A percentile compares a stretch with the other conserved stretches of the same genome.
These are phyloP conservation scores for Basileuterus tristriatus DNA, from an alignment of 2,797 vertebrate genomes.

Conservation along the genomic window DNA sequence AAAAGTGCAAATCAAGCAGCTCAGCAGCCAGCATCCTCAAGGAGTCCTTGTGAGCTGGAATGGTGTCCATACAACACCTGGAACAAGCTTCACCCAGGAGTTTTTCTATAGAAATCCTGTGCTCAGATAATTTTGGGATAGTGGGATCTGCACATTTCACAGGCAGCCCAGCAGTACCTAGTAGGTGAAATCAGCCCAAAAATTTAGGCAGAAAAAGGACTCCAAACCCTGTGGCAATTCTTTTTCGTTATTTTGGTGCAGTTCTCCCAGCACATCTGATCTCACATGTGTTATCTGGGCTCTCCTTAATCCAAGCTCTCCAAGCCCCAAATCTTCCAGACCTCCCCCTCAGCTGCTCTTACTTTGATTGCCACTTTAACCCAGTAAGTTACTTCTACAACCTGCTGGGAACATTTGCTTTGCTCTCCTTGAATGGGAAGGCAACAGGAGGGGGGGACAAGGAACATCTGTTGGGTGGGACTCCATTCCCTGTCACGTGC, in stretches of 20 bases:
- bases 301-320: not conserved
- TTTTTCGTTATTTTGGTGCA: not conserved
- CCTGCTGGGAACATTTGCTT: not conserved
- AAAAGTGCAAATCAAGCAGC: not conserved
- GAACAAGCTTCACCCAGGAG: not conserved
- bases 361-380: not conserved
- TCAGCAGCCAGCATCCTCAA: fast-evolving
- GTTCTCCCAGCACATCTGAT: not conserved
- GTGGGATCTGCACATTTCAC: not conserved
- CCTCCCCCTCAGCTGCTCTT: not conserved
- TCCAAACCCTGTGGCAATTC: not conserved
- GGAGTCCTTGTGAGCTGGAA: not conserved
- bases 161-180: not conserved
- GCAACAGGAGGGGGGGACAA: not conserved
- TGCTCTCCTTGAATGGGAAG: not conserved
- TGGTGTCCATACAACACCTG: fast-evolving
- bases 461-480: not conserved
- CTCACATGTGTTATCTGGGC: fast-evolving
- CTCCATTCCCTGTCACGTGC: not conserved
- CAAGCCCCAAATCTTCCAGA: not conserved
- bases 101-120: not conserved
- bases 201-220: not conserved
- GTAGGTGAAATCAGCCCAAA: not conserved
- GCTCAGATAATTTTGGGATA: not conserved
- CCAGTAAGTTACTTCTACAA: not conserved